These are phyloP conservation scores for Carcinoscorpius rotundicauda DNA, from an alignment of 1,140 invertebrate species.

Conservation along the genomic window DNA sequence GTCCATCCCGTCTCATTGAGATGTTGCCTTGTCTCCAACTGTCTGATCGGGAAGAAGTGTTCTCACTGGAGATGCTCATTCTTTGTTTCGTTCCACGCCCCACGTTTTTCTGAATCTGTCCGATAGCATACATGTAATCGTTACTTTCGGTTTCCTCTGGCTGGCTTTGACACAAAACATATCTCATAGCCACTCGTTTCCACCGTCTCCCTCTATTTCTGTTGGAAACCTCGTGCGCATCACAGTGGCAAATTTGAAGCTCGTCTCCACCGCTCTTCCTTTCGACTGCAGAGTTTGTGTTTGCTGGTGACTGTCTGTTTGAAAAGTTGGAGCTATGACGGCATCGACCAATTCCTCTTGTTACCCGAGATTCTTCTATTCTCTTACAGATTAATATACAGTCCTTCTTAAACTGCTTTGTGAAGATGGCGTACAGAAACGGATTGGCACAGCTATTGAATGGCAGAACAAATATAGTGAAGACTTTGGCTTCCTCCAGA, in stretches of 20 bases:
- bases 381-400: conserved; percentile 86
- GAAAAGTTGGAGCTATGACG: conserved; percentile 77
- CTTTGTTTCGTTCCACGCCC: conserved; percentile 34
- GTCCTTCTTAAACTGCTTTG: conserved; percentile 96
- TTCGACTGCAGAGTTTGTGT: conserved; percentile 71
- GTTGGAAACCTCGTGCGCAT: too few species aligned
- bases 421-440: conserved; percentile 90
- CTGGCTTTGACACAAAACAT: conserved; percentile 10
- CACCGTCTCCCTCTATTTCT: conserved; percentile 11
- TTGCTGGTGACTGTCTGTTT: conserved; percentile 62
- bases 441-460: conserved; percentile 94
- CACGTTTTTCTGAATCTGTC: conserved; percentile 45
- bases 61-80: conserved; percentile 66
- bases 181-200: conserved; percentile 22
- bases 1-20: conserved; percentile 17
- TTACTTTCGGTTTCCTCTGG: conserved; percentile 25
- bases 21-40: conserved; percentile 48
- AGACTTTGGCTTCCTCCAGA: conserved; percentile 92
- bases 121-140: conserved; percentile 65
- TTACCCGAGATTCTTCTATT: conserved; percentile 65
- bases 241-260: too few species aligned
- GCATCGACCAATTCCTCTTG: conserved; percentile 54
- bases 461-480: conserved; percentile 88
- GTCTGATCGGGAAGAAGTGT: conserved; percentile 68
- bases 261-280: conserved; percentile 27